Evolutionary conservation across 1,140 invertebrate species (phyloP).

Genomic region (Thalassaphorura encarpata): DNA sequence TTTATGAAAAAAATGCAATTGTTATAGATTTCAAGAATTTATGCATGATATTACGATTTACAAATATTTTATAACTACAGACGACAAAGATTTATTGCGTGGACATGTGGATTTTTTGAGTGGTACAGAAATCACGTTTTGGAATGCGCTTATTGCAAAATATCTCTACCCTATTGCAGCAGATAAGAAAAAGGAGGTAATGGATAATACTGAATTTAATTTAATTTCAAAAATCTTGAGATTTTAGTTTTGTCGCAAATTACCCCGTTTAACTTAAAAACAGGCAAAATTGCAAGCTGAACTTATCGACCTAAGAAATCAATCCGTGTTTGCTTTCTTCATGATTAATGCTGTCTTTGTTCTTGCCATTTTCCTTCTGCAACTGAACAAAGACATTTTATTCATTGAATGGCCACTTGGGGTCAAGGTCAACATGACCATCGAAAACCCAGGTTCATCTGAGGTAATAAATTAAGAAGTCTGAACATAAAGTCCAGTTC

Average conservation of each 20-base stretch:
- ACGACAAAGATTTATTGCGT: constrained; percentile 77
- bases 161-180: constrained; percentile 58
- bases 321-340: constrained; percentile 94
- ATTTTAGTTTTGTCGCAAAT: not conserved
- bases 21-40: no score
- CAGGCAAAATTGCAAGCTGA: constrained; percentile 68
- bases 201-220: not conserved
- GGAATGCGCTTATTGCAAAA: constrained; percentile 57
- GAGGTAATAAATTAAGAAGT: no score
- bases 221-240: not conserved
- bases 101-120: constrained; percentile 78
- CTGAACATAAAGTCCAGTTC: no score
- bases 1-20: no score
- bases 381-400: constrained; percentile 93
- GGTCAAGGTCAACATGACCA: constrained; percentile 66
- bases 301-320: constrained; percentile 86
- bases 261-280: constrained; percentile 32
- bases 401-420: constrained; percentile 90
- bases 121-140: constrained; percentile 68
- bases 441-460: no score
- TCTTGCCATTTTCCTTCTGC: constrained; percentile 94
- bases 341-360: constrained; percentile 99
- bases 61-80: constrained; percentile 86
- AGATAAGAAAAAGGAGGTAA: not conserved
- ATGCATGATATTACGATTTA: no score